These are phyloP conservation scores for Malacoraja senta DNA, from an alignment of 2,797 vertebrate genomes.

Conservation along the genomic window DNA sequence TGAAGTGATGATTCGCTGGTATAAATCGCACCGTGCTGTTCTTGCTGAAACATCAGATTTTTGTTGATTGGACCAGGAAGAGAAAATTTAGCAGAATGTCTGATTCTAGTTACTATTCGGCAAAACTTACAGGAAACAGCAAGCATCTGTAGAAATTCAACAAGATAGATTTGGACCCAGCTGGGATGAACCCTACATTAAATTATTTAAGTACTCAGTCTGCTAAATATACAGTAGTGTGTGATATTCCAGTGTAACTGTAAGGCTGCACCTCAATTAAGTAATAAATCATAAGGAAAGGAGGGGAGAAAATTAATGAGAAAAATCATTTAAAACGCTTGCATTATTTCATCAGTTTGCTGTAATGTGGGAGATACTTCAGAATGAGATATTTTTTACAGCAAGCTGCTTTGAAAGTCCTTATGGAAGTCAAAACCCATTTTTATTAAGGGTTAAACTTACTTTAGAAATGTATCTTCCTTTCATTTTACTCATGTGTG, in stretches of 20 bases:
- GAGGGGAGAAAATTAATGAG: neutral
- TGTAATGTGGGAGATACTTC: neutral
- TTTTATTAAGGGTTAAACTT: neutral
- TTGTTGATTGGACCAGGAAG: neutral
- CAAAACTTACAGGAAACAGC: neutral
- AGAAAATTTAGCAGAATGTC: neutral
- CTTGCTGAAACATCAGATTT: neutral
- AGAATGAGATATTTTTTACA: neutral
- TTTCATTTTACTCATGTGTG: conserved; percentile 14
- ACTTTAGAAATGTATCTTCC: neutral
- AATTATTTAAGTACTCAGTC: neutral
- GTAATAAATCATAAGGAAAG: neutral
- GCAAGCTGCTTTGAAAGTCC: neutral
- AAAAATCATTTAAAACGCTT: neutral
- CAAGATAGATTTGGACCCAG: neutral
- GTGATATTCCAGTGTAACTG: neutral
- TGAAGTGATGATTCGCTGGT: conserved; percentile 26
- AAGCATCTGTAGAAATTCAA: neutral
- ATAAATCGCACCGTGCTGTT: neutral
- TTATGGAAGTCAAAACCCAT: neutral
- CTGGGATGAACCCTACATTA: neutral
- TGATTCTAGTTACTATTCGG: neutral
- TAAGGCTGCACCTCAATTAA: no score
- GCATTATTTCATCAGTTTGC: neutral
- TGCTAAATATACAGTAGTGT: neutral